Evolutionary conservation across 1,140 invertebrate species (phyloP), one percentile per base, ranked within the genome.

Genomic region (Meloidogyne hapla): DNA sequence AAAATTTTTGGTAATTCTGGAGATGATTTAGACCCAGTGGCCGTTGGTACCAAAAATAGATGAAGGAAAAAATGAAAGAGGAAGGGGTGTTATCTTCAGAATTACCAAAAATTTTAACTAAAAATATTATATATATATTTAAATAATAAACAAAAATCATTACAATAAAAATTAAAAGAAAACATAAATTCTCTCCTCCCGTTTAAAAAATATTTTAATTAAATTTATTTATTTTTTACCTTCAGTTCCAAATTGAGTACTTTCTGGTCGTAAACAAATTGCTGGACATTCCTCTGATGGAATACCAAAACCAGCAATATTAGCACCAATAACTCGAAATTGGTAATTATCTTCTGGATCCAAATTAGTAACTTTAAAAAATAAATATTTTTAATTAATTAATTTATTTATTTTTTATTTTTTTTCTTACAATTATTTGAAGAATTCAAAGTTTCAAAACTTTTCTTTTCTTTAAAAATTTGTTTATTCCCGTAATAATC

Each of bases 321-420:
- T 83, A 61, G 84, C 85, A 13, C 85, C 85, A 28, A 82, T 72
- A 13, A 87, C 85, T 15, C 85, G 81, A 66, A 86, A 86, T 74
- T 83, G 83, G 23, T 87, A 83, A 63, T 76, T 67, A 21, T 86
- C 76, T 56, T 83, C 84, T 61, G 85, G 75, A 61, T 86, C 87
- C 69, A 78, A 71, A 65, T 78, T 78, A 10, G 77, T 78, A 21
- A 78, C 77, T 78, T n/a, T 38, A 78, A 77, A 18, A 64, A 61
- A 23, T 61, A n/a, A n/a, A n/a, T n/a, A n/a, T n/a, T n/a, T n/a
- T 61, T 56, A 38, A 26, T 48, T 15, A 5, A 33, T 33, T 33
- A 33, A 71, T 42, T 70, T 40, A 8, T 13, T 25, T 6, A 48
- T 25, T 23, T 23, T 26, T 71, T 25, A 21, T 10, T 38, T 40